Base-by-base conservation (phyloP, 2,888 invertebrate genomes). In the Hoplodrina ambigua region DNA sequence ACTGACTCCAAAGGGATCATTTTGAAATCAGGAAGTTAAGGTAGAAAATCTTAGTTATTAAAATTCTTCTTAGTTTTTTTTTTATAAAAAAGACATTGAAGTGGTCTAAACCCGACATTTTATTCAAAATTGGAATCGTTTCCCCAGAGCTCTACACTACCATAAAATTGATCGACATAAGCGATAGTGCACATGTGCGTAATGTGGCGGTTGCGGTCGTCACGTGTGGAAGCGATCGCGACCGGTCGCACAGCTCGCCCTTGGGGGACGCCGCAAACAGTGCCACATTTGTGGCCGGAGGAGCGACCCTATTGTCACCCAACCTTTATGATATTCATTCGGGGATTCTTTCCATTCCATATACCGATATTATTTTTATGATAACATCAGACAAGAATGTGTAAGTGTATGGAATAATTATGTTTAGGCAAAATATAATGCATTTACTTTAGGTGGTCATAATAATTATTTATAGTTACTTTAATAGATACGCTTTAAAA, bases 141-240 rank as follows among this genome's bases (percentile, higher is more conserved):
- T 56, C n/a, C 15, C 25, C 54, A 58, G 44, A 15, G 20, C 19
- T 41, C 50, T 10, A 30, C 17, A n/a, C 13, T 2, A 50, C 37
- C 19, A 81, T 78, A 78, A 25, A 25, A 72, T 75, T 74, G 72
- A 69, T 63, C 37, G 37, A 55, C 25, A 30, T 78, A 78, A 78
- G 67, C 58, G 63, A 74, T 71, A 61, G 57, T 69, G 61, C 75
- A 84, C 73, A 77, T 80, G 80, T 77, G 71, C 54, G 75, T 55
- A 67, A 58, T 64, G 54, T 59, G 49, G 20, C 52, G 50, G 20
- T 30, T 63, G 57, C 41, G 60, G 30, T 67, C 52, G 66, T 37
- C 69, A 69, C 73, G 69, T 72, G 78, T 71, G 49, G 20, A 57
- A 73, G n/a, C 60, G 49, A 81, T 81, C 68, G 53, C 52, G 19